These are phyloP conservation scores for Pollicipes pollicipes DNA, from an alignment of 1,140 invertebrate genomes.

Conservation along the genomic window DNA sequence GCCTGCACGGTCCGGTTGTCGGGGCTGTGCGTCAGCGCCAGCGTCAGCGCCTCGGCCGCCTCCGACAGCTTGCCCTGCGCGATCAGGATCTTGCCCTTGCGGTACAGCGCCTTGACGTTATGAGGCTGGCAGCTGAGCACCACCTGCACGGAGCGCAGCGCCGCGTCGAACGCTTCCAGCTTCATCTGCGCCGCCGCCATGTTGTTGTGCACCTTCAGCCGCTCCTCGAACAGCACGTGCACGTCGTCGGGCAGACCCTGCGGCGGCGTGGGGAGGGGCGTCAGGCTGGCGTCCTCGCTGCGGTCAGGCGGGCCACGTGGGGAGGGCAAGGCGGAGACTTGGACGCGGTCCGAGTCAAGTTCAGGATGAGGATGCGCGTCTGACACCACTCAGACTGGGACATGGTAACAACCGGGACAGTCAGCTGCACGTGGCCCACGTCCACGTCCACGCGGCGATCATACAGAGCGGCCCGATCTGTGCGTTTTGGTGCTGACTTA, in stretches of 20 bases:
- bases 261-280: not conserved
- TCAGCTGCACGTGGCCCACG: too few species aligned
- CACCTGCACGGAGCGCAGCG: slow-evolving; percentile 55
- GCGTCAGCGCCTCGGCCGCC: not conserved
- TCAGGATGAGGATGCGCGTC: too few species aligned
- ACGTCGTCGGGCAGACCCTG: slow-evolving; percentile 23
- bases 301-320: too few species aligned
- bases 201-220: slow-evolving; percentile 71
- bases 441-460: too few species aligned
- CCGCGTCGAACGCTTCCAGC: slow-evolving; percentile 58
- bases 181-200: slow-evolving; percentile 75
- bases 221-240: slow-evolving; percentile 44
- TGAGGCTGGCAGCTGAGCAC: slow-evolving; percentile 62
- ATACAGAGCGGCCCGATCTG: too few species aligned
- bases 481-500: too few species aligned
- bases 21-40: slow-evolving; percentile 5
- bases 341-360: too few species aligned
- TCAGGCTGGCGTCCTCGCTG: not conserved
- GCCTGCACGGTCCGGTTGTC: slow-evolving; percentile 7
- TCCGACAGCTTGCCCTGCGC: not conserved
- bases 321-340: too few species aligned
- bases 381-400: too few species aligned
- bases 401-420: too few species aligned
- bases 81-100: slow-evolving; percentile 49
- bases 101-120: slow-evolving; percentile 74